Conservation (phyloP, 2,797 vertebrate species). For the Oryzias sinensis region DNA sequence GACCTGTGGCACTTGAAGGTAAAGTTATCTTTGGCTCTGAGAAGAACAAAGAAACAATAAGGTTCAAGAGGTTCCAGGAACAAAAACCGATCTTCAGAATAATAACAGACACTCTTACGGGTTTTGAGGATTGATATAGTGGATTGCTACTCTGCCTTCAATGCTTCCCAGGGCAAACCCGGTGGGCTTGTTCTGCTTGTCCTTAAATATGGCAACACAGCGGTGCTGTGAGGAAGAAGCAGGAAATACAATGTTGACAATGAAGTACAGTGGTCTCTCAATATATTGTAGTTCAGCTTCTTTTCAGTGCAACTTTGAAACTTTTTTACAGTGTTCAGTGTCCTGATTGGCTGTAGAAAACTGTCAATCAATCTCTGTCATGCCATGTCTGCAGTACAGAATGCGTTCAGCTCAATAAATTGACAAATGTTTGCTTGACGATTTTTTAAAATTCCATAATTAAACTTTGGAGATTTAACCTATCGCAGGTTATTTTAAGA, state of each 20-base stretch:
- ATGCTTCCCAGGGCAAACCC: slow-evolving; percentile 98
- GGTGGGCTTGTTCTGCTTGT: slow-evolving; percentile 98
- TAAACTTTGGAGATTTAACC: too few species aligned
- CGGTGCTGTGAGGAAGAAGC: slow-evolving; percentile 82
- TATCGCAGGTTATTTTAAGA: too few species aligned
- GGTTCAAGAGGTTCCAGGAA: not conserved
- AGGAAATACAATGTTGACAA: not conserved
- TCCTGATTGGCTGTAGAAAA: too few species aligned
- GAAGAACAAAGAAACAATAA: slow-evolving; percentile 3
- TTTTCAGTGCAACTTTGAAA: too few species aligned
- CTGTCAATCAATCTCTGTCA: too few species aligned
- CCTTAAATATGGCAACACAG: slow-evolving; percentile 98
- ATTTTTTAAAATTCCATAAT: too few species aligned
- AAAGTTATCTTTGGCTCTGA: slow-evolving; percentile 97
- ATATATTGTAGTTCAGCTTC: too few species aligned
- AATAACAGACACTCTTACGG: slow-evolving; percentile 80
- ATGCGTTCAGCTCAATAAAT: too few species aligned
- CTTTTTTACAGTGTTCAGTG: too few species aligned
- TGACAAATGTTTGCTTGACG: too few species aligned
- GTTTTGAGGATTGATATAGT: slow-evolving; percentile 97
- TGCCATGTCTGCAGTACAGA: too few species aligned
- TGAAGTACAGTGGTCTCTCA: too few species aligned
- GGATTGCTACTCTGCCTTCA: slow-evolving; percentile 96
- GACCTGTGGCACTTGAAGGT: slow-evolving; percentile 99
- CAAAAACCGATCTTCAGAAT: not conserved